Conservation (phyloP, 2,888 invertebrate species). For the Torymus aiolomorphi region DNA sequence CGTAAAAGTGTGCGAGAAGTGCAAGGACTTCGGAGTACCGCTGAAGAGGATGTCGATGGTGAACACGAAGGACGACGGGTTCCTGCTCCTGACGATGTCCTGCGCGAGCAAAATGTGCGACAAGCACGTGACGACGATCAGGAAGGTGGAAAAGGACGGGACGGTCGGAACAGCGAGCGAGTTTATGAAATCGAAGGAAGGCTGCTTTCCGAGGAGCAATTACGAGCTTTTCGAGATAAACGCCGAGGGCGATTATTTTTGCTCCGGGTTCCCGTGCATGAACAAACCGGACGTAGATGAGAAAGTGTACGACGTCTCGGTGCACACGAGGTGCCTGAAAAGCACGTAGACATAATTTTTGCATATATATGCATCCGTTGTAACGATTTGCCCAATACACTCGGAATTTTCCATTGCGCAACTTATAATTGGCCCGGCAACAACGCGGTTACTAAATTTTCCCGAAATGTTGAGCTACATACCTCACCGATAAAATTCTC, state of each 20-base stretch:
- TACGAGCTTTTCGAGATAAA: background rate
- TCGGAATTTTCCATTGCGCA: too few relatives aligned
- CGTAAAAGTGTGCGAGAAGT: background rate
- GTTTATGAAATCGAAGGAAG: background rate
- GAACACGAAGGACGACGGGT: background rate
- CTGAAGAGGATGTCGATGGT: background rate
- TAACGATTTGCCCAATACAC: too few relatives aligned
- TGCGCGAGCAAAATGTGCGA: slow-evolving; percentile 2
- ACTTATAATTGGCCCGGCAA: too few relatives aligned
- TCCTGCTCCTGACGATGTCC: background rate
- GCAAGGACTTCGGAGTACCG: background rate
- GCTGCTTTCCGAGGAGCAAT: background rate
- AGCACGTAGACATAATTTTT: too few relatives aligned
- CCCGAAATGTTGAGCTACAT: too few relatives aligned
- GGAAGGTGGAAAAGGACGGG: background rate
- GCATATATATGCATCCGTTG: too few relatives aligned
- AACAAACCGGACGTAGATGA: background rate
- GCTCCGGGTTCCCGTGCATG: background rate
- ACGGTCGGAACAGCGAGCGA: background rate
- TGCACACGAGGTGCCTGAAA: background rate
- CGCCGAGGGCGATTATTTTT: background rate
- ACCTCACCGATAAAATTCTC: too few relatives aligned
- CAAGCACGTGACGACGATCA: background rate
- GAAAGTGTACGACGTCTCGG: background rate
- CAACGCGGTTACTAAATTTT: too few relatives aligned